Evolutionary conservation across 2,888 invertebrate species (phyloP), one percentile per base, ranked within the genome.

Genomic region (Schizotus pectinicornis): DNA sequence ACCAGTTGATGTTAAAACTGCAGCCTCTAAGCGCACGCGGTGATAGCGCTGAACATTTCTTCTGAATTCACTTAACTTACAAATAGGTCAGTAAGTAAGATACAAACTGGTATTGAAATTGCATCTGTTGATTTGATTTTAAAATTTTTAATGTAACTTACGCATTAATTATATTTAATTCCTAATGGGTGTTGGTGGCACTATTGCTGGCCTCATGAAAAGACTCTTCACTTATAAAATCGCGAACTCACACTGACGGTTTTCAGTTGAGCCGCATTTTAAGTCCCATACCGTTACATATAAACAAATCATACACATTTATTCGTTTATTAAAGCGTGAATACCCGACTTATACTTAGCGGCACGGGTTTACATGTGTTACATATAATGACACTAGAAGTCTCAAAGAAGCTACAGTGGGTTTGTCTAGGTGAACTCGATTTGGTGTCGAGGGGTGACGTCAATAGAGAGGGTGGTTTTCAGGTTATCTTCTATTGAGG

Each of bases 261-360:
- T 70, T 65, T 66, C 56, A 61, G 61, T 67, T 61, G 65, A 67
- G 63, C 67, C 66, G 62, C 62, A 69, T 66, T 69, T 71, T 68
- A 66, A 69, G 62, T 61, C 54, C 58, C 64, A 56, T 70, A 70
- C 77, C 75, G 76, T 76, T 76, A 76, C 67, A 62, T 67, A 65
- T 65, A 72, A 71, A 71, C 69, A 76, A 76, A 77, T 77, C 72
- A 77, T 74, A 77, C 69, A 74, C 71, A 76, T 77, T 77, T 76
- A 70, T 70, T 68, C 65, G 71, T 63, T 74, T 74, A 76, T 74
- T 75, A 75, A 76, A 74, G 73, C 78, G 73, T 77, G 73, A 74
- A 74, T 68, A 65, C 62, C 33, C 37, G 59, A 56, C 41, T 38
- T 55, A 59, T 52, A 39, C 36, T 36, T 48, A 43, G 62, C 60